A percentile compares a stretch with the other conserved stretches of the same genome.
These are phyloP conservation scores for Zosterops hypoxanthus DNA, from an alignment of 2,113 vertebrate genomes.

Conservation along the genomic window DNA sequence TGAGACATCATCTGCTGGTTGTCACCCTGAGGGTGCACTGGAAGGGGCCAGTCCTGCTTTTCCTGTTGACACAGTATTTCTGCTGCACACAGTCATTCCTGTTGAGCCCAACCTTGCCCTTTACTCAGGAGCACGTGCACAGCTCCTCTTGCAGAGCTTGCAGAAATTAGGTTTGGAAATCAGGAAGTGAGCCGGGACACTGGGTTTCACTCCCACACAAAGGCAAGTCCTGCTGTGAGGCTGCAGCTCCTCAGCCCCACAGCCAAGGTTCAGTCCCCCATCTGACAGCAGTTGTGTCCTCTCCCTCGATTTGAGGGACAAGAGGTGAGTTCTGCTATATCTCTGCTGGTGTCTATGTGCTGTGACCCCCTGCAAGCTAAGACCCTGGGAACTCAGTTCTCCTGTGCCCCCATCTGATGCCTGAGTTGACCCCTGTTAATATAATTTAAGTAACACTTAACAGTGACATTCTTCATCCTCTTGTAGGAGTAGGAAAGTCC, in stretches of 20 bases:
- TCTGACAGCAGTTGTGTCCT: accelerated
- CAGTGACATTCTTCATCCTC: background rate
- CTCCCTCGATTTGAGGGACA: accelerated
- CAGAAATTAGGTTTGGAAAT: background rate
- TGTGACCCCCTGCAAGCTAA: background rate
- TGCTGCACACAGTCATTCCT: background rate
- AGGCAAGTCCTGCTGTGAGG: background rate
- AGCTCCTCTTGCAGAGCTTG: background rate
- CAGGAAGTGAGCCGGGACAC: background rate
- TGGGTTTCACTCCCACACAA: background rate
- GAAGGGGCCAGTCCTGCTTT: background rate
- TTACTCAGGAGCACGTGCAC: background rate
- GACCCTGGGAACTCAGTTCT: background rate
- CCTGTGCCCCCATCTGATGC: background rate
- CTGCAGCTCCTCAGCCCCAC: background rate
- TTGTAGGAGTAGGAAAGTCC: background rate
- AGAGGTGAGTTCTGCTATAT: background rate
- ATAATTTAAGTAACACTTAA: background rate
- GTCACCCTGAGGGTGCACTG: too few relatives aligned
- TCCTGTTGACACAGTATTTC: background rate
- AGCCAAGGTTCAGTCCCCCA: accelerated
- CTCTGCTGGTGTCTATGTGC: background rate
- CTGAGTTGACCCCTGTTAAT: background rate
- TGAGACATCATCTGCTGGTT: background rate
- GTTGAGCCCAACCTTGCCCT: background rate